Conservation (phyloP, 2,113 vertebrate genomes). For the Xiphias gladius region DNA sequence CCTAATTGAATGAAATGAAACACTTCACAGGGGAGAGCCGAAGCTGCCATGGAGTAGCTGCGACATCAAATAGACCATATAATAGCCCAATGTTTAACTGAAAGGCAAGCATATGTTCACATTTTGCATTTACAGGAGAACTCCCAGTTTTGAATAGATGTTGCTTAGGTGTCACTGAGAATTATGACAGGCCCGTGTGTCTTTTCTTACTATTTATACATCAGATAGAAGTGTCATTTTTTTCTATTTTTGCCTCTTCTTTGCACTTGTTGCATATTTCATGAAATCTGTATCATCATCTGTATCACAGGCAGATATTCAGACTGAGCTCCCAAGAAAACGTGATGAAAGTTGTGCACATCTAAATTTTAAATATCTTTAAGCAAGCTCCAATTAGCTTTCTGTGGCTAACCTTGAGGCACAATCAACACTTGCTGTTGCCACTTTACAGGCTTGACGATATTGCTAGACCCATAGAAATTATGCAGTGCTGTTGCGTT, state of each 20-base stretch:
- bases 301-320: background rate
- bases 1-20: constrained; percentile 66
- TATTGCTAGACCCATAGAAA: background rate
- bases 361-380: background rate
- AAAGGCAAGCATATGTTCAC: constrained; percentile 30
- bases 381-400: background rate
- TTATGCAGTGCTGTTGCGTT: background rate
- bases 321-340: background rate
- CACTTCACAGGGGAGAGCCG: constrained; percentile 40
- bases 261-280: background rate
- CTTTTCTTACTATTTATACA: background rate
- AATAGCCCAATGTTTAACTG: constrained; percentile 33
- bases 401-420: background rate
- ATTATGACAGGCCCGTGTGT: background rate
- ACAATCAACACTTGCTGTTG: background rate
- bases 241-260: background rate
- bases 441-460: background rate
- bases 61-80: constrained; percentile 53
- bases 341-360: background rate
- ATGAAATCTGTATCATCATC: background rate
- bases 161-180: background rate
- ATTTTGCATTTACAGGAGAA: constrained; percentile 24
- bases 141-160: background rate
- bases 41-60: constrained; percentile 10
- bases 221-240: background rate